A percentile compares a stretch with the other conserved stretches of the same genome.
Evolutionary conservation across 2,113 vertebrate species (phyloP).

Genomic region (Corythaeola cristata): DNA sequence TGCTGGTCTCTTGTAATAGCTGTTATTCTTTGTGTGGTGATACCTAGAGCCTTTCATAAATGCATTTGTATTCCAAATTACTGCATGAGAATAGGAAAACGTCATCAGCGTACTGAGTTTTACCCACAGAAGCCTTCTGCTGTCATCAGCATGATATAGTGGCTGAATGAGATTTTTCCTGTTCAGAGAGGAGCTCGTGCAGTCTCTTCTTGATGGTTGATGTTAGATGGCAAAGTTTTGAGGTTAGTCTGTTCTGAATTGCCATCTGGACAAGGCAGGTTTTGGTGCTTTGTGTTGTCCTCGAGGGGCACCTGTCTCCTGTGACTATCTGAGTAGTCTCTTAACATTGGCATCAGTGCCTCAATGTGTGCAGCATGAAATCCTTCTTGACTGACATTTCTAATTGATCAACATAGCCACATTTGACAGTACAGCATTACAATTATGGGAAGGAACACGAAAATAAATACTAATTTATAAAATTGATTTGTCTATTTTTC

Average conservation of each 20-base stretch:
- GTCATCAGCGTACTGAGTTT: background rate
- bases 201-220: background rate
- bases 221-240: background rate
- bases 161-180: background rate
- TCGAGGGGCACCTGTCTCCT: background rate
- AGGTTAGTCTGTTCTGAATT: background rate
- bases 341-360: background rate
- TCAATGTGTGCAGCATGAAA: background rate
- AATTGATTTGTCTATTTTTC: background rate
- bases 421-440: background rate
- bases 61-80: background rate
- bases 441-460: background rate
- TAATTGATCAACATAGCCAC: background rate
- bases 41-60: background rate
- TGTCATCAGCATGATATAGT: fast-evolving
- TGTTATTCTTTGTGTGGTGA: background rate
- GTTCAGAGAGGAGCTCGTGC: background rate
- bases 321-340: background rate
- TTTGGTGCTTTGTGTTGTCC: background rate
- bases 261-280: background rate
- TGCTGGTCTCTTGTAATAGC: background rate
- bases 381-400: background rate
- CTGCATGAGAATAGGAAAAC: background rate
- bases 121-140: background rate
- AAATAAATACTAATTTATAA: background rate